phyloP scores from a whole-genome alignment of 2,113 vertebrate genomes.

The Bos indicus region DNA sequence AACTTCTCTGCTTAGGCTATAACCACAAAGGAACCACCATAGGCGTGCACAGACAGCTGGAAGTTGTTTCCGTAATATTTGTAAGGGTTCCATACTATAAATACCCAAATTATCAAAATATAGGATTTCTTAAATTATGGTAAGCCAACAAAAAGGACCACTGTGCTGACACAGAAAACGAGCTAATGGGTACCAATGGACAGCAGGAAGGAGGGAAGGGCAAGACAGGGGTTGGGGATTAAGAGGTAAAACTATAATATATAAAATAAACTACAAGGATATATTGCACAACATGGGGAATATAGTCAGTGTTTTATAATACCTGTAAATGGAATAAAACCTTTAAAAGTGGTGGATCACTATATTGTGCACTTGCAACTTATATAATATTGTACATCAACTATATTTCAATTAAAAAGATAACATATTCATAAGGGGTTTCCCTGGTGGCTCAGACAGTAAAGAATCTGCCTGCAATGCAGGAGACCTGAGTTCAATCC shows the following conservation, averaged over 20 bases:
- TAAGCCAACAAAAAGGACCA: neutral
- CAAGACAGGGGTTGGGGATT: neutral
- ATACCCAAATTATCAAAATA: neutral
- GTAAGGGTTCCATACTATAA: neutral
- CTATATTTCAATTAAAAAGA: neutral
- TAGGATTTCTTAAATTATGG: neutral
- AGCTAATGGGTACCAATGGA: neutral
- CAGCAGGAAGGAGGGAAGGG: neutral
- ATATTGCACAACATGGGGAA: too few relatives aligned
- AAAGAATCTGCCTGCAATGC: neutral
- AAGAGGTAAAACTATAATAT: neutral
- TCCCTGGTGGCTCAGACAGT: neutral
- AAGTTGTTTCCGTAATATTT: neutral
- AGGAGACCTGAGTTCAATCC: neutral
- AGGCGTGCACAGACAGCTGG: neutral
- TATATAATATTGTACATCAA: neutral
- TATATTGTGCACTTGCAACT: neutral
- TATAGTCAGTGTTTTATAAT: neutral
- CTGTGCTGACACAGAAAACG: neutral
- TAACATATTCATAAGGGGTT: neutral
- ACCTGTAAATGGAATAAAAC: neutral
- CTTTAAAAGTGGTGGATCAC: neutral
- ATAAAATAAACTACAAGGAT: neutral
- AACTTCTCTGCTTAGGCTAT: neutral
- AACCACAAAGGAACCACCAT: neutral